phyloP scores from a whole-genome alignment of 2,888 invertebrate species.

The Nomada fucata region DNA sequence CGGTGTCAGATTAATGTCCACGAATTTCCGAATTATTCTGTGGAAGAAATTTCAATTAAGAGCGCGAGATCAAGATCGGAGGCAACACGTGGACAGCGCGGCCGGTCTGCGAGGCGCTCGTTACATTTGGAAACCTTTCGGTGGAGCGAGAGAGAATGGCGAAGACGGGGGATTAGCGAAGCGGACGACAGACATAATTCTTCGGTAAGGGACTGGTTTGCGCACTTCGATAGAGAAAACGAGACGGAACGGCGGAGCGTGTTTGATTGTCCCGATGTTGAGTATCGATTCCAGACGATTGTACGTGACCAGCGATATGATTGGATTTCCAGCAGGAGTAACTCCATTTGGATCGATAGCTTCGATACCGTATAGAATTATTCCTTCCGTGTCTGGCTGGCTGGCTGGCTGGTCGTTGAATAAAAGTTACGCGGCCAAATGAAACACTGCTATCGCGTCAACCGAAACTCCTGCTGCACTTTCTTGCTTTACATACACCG shows the following conservation, averaged over 20 bases:
- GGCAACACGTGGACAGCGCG: neutral
- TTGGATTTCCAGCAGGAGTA: slow-evolving; percentile 64
- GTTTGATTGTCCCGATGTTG: slow-evolving; percentile 70
- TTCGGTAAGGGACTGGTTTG: slow-evolving; percentile 49
- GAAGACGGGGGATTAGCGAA: slow-evolving; percentile 28
- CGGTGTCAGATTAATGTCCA: no score
- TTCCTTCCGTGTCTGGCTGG: slow-evolving; percentile 5
- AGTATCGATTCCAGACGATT: slow-evolving; percentile 70
- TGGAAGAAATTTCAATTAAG: no score
- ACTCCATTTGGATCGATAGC: slow-evolving; percentile 68
- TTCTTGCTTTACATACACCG: no score
- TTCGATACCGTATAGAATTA: slow-evolving; percentile 52
- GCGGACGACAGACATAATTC: slow-evolving; percentile 47
- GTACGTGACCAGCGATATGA: slow-evolving; percentile 71
- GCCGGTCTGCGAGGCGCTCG: neutral
- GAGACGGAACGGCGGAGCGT: slow-evolving; percentile 57
- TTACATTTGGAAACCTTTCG: slow-evolving; percentile 43
- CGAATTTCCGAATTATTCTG: no score
- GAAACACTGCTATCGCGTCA: slow-evolving; percentile 37
- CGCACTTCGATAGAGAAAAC: slow-evolving; percentile 50
- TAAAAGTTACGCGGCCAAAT: slow-evolving; percentile 29
- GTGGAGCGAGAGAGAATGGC: neutral
- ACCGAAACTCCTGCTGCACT: neutral
- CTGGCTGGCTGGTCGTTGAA: slow-evolving; percentile 1
- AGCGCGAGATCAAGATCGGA: neutral